Percentiles rank a stretch among this genome's conserved stretches.
phyloP scores from a whole-genome alignment of 2,797 vertebrate genomes.

The Pangasius macronema region DNA sequence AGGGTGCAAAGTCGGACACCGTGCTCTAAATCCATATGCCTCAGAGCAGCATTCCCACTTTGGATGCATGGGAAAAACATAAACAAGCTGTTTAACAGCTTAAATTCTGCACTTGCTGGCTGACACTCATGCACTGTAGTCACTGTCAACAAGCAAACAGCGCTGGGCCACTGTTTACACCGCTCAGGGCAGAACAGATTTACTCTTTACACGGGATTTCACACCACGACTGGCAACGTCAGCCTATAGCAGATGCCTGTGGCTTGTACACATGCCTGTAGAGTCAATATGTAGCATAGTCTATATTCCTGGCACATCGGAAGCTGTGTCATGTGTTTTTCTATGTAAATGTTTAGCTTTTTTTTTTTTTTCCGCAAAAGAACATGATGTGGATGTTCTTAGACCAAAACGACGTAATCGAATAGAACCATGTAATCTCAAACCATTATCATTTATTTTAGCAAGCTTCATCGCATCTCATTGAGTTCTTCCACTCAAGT shows the following conservation, averaged over 20 bases:
- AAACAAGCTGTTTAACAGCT: conserved; percentile 47
- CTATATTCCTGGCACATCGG: not conserved
- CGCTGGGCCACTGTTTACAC: conserved; percentile 28
- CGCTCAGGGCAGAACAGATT: conserved; percentile 27
- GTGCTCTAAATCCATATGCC: conserved; percentile 40
- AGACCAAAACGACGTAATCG: not conserved
- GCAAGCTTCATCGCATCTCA: not conserved
- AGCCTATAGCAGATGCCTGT: conserved; percentile 20
- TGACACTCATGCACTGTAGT: conserved; percentile 22
- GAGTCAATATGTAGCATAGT: not conserved
- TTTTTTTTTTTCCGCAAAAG: not conserved
- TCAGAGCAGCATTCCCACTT: conserved; percentile 7
- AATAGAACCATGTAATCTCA: not conserved
- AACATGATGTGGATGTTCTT: not conserved
- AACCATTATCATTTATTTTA: not conserved
- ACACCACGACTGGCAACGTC: conserved; percentile 6
- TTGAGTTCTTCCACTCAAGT: not conserved
- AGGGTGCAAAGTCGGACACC: conserved; percentile 31
- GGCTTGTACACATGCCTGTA: conserved; percentile 9
- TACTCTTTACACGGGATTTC: conserved; percentile 30
- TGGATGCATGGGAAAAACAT: conserved; percentile 37
- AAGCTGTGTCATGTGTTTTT: not conserved
- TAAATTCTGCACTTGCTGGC: conserved; percentile 38
- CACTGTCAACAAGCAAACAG: conserved; percentile 36
- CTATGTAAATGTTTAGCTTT: not conserved